Evolutionary conservation across 1,140 invertebrate genomes (phyloP).

Genomic region (Charaxes varanes): DNA sequence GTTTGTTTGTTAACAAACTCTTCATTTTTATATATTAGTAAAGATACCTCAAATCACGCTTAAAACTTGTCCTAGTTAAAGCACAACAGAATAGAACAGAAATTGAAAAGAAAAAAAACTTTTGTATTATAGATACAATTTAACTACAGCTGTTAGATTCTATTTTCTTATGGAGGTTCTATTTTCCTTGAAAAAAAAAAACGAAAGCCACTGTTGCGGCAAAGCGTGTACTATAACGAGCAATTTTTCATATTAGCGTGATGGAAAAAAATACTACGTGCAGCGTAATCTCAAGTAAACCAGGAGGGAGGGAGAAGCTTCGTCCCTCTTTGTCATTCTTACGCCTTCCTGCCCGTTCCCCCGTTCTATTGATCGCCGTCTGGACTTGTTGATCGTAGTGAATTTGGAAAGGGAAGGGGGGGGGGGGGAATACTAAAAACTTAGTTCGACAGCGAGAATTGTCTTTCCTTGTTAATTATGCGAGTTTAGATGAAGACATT

Average conservation of each 20-base stretch:
- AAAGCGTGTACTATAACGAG: conserved; percentile 9
- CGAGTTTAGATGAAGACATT: too few species aligned
- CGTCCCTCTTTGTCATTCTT: conserved; percentile 35
- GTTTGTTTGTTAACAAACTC: too few species aligned
- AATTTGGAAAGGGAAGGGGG: conserved; percentile 35
- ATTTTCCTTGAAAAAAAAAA: too few species aligned
- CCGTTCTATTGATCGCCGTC: conserved; percentile 64
- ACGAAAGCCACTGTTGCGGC: neutral
- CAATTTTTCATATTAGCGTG: conserved; percentile 18
- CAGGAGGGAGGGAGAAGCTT: conserved; percentile 25
- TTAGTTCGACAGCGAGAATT: conserved; percentile 2
- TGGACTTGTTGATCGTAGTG: conserved; percentile 65
- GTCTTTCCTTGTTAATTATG: conserved; percentile 3
- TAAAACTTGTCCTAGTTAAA: too few species aligned
- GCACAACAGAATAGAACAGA: too few species aligned
- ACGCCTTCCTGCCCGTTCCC: conserved; percentile 39
- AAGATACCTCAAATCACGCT: too few species aligned
- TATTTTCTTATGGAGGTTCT: too few species aligned
- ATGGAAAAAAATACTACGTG: conserved; percentile 34
- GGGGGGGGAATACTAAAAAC: conserved; percentile 15
- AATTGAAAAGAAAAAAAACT: too few species aligned
- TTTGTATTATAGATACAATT: too few species aligned
- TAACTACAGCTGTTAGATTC: too few species aligned
- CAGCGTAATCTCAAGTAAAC: conserved; percentile 31
- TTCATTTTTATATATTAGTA: too few species aligned